Evolutionary conservation across 2,797 vertebrate genomes (phyloP).

Genomic region (Ambastaia sidthimunki): DNA sequence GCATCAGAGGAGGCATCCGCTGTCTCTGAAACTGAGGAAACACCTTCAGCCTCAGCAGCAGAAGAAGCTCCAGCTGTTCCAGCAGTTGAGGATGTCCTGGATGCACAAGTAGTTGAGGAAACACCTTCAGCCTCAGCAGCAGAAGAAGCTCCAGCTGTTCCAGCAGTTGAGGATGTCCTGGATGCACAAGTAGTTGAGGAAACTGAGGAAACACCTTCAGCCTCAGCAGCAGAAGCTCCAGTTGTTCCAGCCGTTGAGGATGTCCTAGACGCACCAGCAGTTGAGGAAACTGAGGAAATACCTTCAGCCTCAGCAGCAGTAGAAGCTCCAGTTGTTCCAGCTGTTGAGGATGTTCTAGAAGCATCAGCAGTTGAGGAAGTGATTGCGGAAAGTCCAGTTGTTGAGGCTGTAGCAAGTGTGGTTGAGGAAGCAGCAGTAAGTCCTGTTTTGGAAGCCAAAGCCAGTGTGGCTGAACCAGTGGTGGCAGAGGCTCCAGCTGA

Average conservation of each 20-base stretch:
- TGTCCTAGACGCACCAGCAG: neutral
- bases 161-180: too few species aligned
- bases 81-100: too few species aligned
- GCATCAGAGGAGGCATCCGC: too few species aligned
- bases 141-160: too few species aligned
- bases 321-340: slow-evolving; percentile 20
- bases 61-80: neutral
- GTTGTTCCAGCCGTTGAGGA: too few species aligned
- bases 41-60: neutral
- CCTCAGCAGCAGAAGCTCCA: neutral
- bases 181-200: too few species aligned
- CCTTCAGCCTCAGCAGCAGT: neutral
- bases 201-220: neutral
- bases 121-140: too few species aligned
- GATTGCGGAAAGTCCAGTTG: slow-evolving; percentile 27
- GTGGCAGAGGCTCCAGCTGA: slow-evolving; percentile 36
- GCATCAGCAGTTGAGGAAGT: slow-evolving; percentile 46
- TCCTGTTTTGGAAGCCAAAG: slow-evolving; percentile 48
- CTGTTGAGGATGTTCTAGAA: neutral
- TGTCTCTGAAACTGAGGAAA: too few species aligned
- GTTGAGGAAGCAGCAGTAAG: slow-evolving; percentile 29
- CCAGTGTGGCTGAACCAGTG: slow-evolving; percentile 8
- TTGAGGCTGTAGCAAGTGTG: slow-evolving; percentile 25
- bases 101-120: too few species aligned
- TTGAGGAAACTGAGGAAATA: too few species aligned